Base-by-base conservation (phyloP, 2,797 vertebrate genomes). In the Xenentodon cancila region DNA sequence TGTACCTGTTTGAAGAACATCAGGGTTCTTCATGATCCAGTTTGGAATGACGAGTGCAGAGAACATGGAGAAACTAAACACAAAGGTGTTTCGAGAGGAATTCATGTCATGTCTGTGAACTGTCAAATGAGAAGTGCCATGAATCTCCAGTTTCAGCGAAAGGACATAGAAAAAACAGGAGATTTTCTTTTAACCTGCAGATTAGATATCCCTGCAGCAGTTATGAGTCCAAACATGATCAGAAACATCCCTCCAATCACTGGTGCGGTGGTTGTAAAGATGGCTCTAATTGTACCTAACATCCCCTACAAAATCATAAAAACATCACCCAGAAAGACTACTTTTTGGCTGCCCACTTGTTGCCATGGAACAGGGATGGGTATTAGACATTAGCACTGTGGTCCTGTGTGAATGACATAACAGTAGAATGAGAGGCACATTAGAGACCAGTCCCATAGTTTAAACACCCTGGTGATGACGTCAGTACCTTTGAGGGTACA, bases 21-120 rank as follows among this genome's bases (percentile, higher is more conserved):
- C 40, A 0, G 92, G 84, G 71, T 98, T 94, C 65, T 95, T 95
- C 25, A 68, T 84, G 40, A 96, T 89, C 96, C 96, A 98, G 84
- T 91, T 94, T 42, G 97, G 97, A 89, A 98, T 71, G 2, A 90
- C 84, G 2, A 98, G 92, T 1, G 92, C 97, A 76, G 89, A 85
- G 86, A 95, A 97, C 59, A 97, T 87, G 68, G 96, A 97, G 87
- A 98, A 98, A 51, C 97, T 97, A 79, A 97, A 97, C 75, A 98
- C 87, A 66, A 98, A 97, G 79, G 97, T 93, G 80, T 97, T 99
- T 75, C 97, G 93, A 63, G 96, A 95, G 12, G 96, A 97, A 84
- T 98, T 98, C 96, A 99, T 25, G 25, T 98, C 96, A 99, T 25
- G 25, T 25, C 25, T 67, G 93, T 92, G 49, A 92, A 95, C 97